Evolutionary conservation across 2,113 vertebrate species (phyloP).

Genomic region (Apaloderma vittatum): DNA sequence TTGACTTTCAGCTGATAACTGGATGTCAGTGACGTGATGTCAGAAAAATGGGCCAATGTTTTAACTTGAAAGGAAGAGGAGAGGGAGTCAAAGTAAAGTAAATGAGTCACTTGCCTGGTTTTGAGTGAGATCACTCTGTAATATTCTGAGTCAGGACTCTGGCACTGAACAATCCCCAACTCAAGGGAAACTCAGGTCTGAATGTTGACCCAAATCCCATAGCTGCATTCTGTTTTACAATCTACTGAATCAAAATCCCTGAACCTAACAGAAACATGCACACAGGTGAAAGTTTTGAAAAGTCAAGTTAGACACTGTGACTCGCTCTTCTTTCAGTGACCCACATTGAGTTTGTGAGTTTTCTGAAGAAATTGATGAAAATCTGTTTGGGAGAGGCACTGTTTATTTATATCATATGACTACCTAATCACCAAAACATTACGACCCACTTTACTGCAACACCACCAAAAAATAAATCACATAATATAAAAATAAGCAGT

Average conservation of each 20-base stretch:
- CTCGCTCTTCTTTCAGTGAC: not conserved
- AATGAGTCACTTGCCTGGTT: slow-evolving; percentile 40
- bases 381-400: not conserved
- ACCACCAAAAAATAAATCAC: not conserved
- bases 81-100: not conserved
- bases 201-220: not conserved
- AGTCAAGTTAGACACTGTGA: accelerated
- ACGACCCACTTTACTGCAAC: not conserved
- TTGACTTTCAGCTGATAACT: slow-evolving; percentile 22
- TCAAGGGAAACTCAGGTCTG: not conserved
- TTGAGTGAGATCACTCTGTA: slow-evolving; percentile 7
- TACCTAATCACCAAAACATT: not conserved
- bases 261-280: accelerated
- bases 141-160: slow-evolving; percentile 12
- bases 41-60: slow-evolving; percentile 1
- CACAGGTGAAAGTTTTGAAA: not conserved
- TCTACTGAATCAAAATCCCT: not conserved
- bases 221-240: not conserved
- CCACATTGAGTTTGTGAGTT: not conserved
- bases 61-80: slow-evolving; percentile 51
- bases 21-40: slow-evolving; percentile 40
- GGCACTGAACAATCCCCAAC: not conserved
- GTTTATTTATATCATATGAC: not conserved
- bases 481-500: not conserved
- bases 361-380: not conserved